Percentiles rank a stretch among this genome's conserved stretches.
phyloP scores from a whole-genome alignment of 2,888 invertebrate genomes.

The Anaspis maculata region DNA sequence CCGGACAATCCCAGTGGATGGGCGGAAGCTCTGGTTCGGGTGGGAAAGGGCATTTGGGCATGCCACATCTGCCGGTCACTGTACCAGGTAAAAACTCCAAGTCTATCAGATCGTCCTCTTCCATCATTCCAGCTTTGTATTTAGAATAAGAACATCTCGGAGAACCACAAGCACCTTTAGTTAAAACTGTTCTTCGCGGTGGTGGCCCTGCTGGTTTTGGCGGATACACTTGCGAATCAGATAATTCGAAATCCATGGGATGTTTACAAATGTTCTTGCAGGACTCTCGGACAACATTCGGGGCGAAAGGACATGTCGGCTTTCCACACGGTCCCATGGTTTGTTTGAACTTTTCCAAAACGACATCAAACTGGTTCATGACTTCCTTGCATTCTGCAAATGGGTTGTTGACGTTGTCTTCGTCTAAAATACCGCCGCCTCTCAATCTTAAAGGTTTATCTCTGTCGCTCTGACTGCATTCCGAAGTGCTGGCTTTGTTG shows the following conservation, averaged over 20 bases:
- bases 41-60: constrained; percentile 30
- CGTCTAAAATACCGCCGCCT: constrained; percentile 21
- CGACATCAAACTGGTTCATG: constrained; percentile 36
- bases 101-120: constrained; percentile 29
- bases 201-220: not conserved
- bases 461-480: not conserved
- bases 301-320: constrained; percentile 32
- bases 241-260: not conserved
- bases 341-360: constrained; percentile 32
- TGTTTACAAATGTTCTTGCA: constrained; percentile 28
- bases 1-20: constrained; percentile 42
- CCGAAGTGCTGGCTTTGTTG: not conserved
- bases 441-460: constrained; percentile 6
- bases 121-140: constrained; percentile 30
- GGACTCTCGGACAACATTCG: constrained; percentile 25
- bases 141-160: constrained; percentile 34
- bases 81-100: constrained; percentile 26
- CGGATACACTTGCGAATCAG: not conserved
- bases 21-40: constrained; percentile 29
- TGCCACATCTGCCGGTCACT: constrained; percentile 27
- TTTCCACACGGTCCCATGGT: constrained; percentile 37
- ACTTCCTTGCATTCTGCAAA: constrained; percentile 34
- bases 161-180: constrained; percentile 30
- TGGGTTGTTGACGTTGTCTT: constrained; percentile 14
- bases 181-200: constrained; percentile 12